Percentiles rank a stretch among this genome's conserved stretches.
These are phyloP conservation scores for Reticulitermes speratus DNA, from an alignment of 1,140 invertebrate species.

Conservation along the genomic window DNA sequence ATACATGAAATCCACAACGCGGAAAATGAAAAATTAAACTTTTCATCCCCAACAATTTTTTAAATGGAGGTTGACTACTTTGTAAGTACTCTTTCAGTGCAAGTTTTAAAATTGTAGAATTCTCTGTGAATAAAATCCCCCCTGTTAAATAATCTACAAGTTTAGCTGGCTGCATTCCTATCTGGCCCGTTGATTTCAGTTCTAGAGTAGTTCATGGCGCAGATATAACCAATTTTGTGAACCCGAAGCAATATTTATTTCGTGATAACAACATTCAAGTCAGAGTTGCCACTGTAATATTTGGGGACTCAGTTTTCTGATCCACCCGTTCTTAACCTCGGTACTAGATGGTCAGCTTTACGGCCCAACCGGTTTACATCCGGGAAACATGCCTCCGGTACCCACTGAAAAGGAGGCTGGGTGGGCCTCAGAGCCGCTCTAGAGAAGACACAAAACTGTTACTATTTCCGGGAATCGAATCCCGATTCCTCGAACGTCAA, in stretches of 20 bases:
- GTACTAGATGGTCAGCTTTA: no score
- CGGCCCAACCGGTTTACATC: no score
- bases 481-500: no score
- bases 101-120: neutral
- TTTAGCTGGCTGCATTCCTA: neutral
- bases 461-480: no score
- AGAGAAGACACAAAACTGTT: no score
- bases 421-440: no score
- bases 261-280: neutral
- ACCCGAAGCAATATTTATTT: neutral
- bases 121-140: neutral
- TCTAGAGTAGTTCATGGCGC: neutral
- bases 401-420: no score
- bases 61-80: constrained; percentile 14
- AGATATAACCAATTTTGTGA: neutral
- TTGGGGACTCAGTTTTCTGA: no score
- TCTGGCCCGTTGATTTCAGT: neutral
- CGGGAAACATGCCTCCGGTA: no score
- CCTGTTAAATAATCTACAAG: neutral
- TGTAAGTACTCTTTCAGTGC: neutral
- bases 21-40: constrained; percentile 20
- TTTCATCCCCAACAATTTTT: neutral
- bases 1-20: neutral
- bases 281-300: no score
- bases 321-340: no score